Percentiles rank a stretch among this genome's conserved stretches.
Conservation (phyloP, 2,113 vertebrate species). For the Gila orcuttii region DNA sequence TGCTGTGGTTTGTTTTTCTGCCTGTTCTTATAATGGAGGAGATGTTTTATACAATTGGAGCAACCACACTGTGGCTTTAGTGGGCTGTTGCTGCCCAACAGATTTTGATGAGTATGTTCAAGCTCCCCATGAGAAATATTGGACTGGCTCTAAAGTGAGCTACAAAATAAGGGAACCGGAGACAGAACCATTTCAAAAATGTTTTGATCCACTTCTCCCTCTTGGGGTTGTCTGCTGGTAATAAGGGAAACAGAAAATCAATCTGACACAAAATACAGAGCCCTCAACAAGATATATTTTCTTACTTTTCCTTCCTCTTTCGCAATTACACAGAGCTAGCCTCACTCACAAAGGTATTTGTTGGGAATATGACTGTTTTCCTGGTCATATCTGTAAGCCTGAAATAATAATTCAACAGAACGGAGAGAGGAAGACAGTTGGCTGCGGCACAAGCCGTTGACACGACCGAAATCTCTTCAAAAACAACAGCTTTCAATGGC, state of each 20-base stretch:
- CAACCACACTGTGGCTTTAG: conserved; percentile 43
- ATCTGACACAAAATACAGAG: conserved; percentile 42
- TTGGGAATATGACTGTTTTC: conserved; percentile 39
- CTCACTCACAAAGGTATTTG: conserved; percentile 26
- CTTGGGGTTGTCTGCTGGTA: conserved; percentile 42
- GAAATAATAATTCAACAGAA: conserved; percentile 55
- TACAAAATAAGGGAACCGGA: conserved; percentile 45
- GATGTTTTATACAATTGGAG: conserved; percentile 43
- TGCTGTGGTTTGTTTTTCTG: conserved; percentile 42
- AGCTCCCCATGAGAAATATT: conserved; percentile 48
- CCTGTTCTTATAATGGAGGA: conserved; percentile 39
- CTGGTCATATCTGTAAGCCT: conserved; percentile 37
- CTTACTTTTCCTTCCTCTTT: conserved; percentile 32
- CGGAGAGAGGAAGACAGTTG: conserved; percentile 36
- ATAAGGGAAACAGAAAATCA: conserved; percentile 52
- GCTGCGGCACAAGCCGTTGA: conserved; percentile 18
- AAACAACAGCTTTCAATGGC: conserved; percentile 71
- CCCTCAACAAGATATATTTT: conserved; percentile 34
- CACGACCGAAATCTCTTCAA: conserved; percentile 32
- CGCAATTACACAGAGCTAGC: conserved; percentile 29
- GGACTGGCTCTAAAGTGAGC: conserved; percentile 42
- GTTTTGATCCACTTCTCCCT: conserved; percentile 52
- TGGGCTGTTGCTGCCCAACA: conserved; percentile 43
- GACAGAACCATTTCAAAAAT: conserved; percentile 50
- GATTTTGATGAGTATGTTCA: conserved; percentile 51